A percentile compares a stretch with the other conserved stretches of the same genome.
Evolutionary conservation across 2,113 vertebrate genomes (phyloP).

Genomic region (Actenoides hombroni): DNA sequence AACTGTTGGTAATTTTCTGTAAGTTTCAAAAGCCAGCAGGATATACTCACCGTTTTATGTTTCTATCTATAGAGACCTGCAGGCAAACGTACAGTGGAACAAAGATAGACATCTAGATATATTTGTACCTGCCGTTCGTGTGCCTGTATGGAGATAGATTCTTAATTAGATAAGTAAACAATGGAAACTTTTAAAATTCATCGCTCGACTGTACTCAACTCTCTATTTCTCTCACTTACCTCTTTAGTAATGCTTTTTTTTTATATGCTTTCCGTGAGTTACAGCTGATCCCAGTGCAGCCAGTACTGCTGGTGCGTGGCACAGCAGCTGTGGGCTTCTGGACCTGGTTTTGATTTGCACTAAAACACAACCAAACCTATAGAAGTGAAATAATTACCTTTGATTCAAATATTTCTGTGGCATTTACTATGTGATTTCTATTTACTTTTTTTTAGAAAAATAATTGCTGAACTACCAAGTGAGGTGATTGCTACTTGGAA

Average conservation of each 20-base stretch:
- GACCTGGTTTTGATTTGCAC: neutral
- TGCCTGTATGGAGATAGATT: slow-evolving; percentile 60
- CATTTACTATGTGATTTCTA: neutral
- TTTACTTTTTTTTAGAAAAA: neutral
- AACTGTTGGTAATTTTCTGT: slow-evolving; percentile 75
- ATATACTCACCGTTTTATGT: slow-evolving; percentile 67
- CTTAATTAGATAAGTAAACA: slow-evolving; percentile 73
- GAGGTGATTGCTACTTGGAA: rapidly evolving
- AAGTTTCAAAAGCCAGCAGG: slow-evolving; percentile 70
- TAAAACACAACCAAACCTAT: neutral
- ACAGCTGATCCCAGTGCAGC: neutral
- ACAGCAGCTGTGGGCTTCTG: neutral
- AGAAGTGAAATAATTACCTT: neutral
- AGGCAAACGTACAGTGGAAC: slow-evolving; percentile 76
- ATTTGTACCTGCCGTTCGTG: slow-evolving; percentile 63
- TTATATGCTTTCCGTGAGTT: rapidly evolving
- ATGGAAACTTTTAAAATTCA: slow-evolving; percentile 78
- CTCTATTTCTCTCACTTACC: neutral
- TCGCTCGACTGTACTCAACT: neutral
- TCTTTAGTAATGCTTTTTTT: neutral
- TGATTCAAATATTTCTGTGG: neutral
- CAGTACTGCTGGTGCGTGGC: neutral
- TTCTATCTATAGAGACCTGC: slow-evolving; percentile 67
- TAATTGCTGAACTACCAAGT: neutral
- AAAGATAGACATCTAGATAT: slow-evolving; percentile 69